Base-by-base conservation (phyloP, 2,113 vertebrate genomes). In the Ramphastos sulfuratus region DNA sequence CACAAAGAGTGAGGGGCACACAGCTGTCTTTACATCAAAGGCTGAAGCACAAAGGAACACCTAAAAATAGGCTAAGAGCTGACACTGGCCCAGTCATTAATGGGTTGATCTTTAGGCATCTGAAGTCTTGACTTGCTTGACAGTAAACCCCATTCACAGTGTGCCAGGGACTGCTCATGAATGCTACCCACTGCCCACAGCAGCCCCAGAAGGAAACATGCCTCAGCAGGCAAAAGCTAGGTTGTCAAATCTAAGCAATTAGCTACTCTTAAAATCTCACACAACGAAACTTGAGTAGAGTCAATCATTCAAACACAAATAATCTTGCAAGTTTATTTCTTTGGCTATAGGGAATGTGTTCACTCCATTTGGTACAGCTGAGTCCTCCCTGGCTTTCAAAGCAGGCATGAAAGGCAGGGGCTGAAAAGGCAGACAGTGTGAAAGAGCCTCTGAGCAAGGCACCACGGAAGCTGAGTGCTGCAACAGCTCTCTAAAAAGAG, bases 21-120 rank as follows among this genome's bases (percentile, higher is more conserved):
- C 90, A 95, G 93, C 85, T 94, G 85, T 83, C 95, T 93, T 93
- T 85, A 95, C 79, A 94, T 96, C 85, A 95, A 95, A 92, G 87
- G 76, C 19, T 13, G 33, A 82, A 94, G 42, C 69, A 81, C 79
- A 85, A 70, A 85, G 72, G 56, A 83, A 91, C 87, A 42, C 23
- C 79, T 67, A 85, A 96, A 96, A 94, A 85, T 52, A 91, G 60
- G 60, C 79, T 44, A 69, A 21, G n/a, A 89, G 92, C 82, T 82
- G 93, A 83, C 0, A 4, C 76, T 74, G 76, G 87, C 56, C 76
- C 89, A 44, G 59, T 94, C 76, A 17, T 55, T 77, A 91, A 80
- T 35, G 42, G 75, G 75, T 37, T 82, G 75, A 91, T 90, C 85
- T 85, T 80, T 6, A 56, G 87, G 82, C 93, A 80, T 77, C 72